Conservation (phyloP, 2,113 vertebrate genomes). For the Sigmodon hispidus region DNA sequence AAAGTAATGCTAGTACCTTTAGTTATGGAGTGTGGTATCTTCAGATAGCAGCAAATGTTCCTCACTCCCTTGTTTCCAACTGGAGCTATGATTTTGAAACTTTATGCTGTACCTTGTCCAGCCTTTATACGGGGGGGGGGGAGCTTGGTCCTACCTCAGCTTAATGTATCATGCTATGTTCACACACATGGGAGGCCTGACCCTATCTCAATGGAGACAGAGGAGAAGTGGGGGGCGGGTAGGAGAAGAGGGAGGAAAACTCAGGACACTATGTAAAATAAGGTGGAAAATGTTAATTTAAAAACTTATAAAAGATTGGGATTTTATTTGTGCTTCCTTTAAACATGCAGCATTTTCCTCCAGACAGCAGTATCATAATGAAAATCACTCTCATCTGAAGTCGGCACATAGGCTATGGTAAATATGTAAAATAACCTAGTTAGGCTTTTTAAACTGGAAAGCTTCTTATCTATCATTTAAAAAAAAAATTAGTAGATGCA, state of each 20-base stretch:
- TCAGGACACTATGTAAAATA: too few species aligned
- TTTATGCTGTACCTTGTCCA: not conserved
- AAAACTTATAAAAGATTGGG: not conserved
- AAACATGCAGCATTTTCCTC: not conserved
- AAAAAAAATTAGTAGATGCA: not conserved
- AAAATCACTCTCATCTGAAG: not conserved
- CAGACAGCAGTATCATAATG: not conserved
- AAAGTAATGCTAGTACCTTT: not conserved
- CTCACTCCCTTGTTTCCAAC: not conserved
- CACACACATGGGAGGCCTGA: too few species aligned
- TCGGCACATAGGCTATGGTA: not conserved
- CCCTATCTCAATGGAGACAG: too few species aligned
- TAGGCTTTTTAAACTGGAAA: not conserved
- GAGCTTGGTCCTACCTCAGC: too few species aligned
- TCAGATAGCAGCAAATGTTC: not conserved
- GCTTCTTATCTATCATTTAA: not conserved
- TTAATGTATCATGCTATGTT: too few species aligned
- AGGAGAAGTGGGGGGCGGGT: too few species aligned
- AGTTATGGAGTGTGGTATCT: not conserved
- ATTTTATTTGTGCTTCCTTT: not conserved
- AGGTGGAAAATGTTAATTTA: not conserved
- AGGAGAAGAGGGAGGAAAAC: too few species aligned
- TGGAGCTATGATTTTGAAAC: not conserved
- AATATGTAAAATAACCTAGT: slow-evolving; percentile 20
- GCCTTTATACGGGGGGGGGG: too few species aligned